Evolutionary conservation across 1,140 invertebrate species (phyloP), one percentile per base, ranked within the genome.

Genomic region (Saxidomus purpurata): DNA sequence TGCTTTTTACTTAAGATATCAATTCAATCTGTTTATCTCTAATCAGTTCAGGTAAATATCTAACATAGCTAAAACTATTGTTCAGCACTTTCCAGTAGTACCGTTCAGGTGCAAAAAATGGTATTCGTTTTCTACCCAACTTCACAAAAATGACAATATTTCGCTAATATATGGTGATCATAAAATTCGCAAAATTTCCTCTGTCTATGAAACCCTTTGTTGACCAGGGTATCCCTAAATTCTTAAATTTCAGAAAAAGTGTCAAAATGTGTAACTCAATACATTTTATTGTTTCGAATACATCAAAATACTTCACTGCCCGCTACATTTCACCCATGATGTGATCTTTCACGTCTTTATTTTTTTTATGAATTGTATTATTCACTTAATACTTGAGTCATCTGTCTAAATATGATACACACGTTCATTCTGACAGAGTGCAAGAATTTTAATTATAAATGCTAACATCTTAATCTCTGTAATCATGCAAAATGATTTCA

Each of bases 391-490:
- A 11, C 40, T 85, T 85, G 83, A 74, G 40, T 85, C 83, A 85
- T 34, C 13, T 17, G 67, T 76, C 83, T 85, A 85, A 85, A 74
- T 76, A 55, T 85, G 40, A 59, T 74, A 55, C 63, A 49, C 67
- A 74, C 83, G 40, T 85, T 85, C 31, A 55, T 43, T 38, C 31
- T 43, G 69, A 85, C 47, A 49, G 67, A 85, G 83, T 85, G 83
- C 83, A 55, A 85, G 49, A 74, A 74, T 85, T 74, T 85, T 85
- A 85, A 85, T 85, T 85, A 85, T 85, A 71, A 85, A 85, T 85
- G 83, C 69, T 74, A 85, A 55, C 63, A 38, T 74, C 67, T 71
- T 74, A 85, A 85, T 74, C 34, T 59, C 2, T 55, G 40, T 71
- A 55, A 67, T 71, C 83, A 85, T 85, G 83, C 83, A 40, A 85